phyloP scores from a whole-genome alignment of 2,113 vertebrate species.

The Theristicus caerulescens region DNA sequence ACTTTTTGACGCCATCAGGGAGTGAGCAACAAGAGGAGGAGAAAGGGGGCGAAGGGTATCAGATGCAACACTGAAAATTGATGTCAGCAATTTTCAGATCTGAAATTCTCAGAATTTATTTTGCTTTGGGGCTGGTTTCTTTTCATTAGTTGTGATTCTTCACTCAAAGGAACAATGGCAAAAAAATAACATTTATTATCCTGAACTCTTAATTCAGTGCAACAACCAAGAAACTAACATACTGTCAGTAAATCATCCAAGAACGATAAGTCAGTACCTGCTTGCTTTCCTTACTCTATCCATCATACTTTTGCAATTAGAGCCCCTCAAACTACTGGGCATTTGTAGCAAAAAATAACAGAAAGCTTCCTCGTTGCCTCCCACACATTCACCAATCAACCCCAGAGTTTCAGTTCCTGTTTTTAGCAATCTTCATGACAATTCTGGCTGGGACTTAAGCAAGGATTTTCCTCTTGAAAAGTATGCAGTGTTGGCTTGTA shows the following conservation, averaged over 20 bases:
- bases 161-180: not conserved
- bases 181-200: not conserved
- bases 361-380: not conserved
- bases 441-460: not conserved
- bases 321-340: not conserved
- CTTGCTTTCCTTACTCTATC: not conserved
- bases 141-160: not conserved
- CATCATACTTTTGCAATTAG: not conserved
- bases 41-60: not conserved
- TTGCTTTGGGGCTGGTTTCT: not conserved
- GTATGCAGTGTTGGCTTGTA: not conserved
- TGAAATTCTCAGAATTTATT: not conserved
- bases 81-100: not conserved
- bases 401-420: not conserved
- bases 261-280: not conserved
- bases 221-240: not conserved
- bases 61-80: not conserved
- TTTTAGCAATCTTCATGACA: not conserved
- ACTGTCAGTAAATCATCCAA: not conserved
- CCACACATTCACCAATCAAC: not conserved
- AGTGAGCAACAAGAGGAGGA: not conserved
- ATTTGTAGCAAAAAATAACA: not conserved
- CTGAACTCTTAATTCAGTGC: not conserved
- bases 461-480: not conserved
- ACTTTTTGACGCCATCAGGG: not conserved